Percentiles rank a stretch among this genome's conserved stretches.
Conservation (phyloP, 2,113 vertebrate genomes). For the Fregetta grallaria region DNA sequence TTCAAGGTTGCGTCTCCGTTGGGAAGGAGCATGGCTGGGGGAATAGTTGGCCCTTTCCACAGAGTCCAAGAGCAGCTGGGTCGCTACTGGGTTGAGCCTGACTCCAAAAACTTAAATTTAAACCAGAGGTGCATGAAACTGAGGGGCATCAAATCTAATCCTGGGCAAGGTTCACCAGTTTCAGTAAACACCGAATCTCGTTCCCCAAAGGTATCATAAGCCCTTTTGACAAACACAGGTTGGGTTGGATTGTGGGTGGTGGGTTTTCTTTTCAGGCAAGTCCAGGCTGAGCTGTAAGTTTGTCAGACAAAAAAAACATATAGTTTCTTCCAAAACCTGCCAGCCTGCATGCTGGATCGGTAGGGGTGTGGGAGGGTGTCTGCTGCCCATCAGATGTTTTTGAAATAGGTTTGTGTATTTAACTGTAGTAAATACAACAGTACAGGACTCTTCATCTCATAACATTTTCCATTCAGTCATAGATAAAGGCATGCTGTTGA, state of each 20-base stretch:
- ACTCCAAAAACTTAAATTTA: background rate
- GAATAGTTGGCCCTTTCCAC: too few relatives aligned
- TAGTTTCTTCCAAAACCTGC: background rate
- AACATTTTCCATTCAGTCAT: slow-evolving; percentile 2
- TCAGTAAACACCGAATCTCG: background rate
- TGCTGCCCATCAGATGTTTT: background rate
- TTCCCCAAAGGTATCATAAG: background rate
- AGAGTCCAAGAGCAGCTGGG: background rate
- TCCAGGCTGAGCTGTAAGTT: background rate
- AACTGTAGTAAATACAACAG: background rate
- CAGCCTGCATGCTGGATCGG: background rate
- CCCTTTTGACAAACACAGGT: background rate
- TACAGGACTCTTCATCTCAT: background rate
- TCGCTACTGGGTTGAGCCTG: background rate
- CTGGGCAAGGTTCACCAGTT: background rate
- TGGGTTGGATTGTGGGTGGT: background rate
- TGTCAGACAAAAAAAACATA: background rate
- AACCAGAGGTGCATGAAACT: background rate
- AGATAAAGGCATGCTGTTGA: slow-evolving; percentile 18
- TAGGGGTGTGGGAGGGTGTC: background rate
- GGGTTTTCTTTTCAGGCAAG: background rate
- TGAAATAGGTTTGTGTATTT: background rate
- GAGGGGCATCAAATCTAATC: background rate
- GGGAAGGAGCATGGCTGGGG: background rate
- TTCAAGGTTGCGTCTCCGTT: background rate